Conservation (phyloP, 2,113 vertebrate species). For the Apodemus sylvaticus region DNA sequence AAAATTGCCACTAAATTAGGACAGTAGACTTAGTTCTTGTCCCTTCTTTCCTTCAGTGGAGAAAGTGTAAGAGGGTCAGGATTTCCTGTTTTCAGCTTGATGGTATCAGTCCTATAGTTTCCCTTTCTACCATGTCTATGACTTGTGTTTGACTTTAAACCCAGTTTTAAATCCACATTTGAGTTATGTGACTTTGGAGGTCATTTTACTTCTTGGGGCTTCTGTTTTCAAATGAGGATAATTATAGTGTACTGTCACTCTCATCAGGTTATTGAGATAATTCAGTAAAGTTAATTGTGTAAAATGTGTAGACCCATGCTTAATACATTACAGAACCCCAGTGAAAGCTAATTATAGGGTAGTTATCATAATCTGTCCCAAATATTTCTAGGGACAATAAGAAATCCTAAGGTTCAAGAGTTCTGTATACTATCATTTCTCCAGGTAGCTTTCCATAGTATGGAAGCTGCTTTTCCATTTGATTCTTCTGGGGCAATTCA, state of each 20-base stretch:
- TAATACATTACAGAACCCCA: neutral
- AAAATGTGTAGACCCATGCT: slow-evolving; percentile 1
- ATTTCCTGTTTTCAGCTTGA: neutral
- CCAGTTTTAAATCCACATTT: neutral
- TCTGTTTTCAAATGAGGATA: slow-evolving; percentile 40
- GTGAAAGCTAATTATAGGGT: slow-evolving; percentile 31
- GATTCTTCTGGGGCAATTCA: neutral
- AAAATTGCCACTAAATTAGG: neutral
- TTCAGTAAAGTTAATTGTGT: neutral
- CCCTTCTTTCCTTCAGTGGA: neutral
- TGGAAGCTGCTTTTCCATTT: neutral
- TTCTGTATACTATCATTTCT: neutral
- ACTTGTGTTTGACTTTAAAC: slow-evolving; percentile 46
- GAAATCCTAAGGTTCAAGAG: neutral
- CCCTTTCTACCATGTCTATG: neutral
- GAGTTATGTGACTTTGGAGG: neutral
- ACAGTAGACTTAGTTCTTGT: neutral
- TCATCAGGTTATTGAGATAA: slow-evolving; percentile 47
- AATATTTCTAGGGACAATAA: slow-evolving; percentile 23
- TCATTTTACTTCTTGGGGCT: neutral
- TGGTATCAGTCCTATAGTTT: neutral
- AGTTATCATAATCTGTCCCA: neutral
- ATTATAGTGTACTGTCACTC: neutral
- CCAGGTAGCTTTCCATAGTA: neutral
- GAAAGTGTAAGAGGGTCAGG: neutral